phyloP scores from a whole-genome alignment of 2,888 invertebrate species.

The Tholera decimalis region DNA sequence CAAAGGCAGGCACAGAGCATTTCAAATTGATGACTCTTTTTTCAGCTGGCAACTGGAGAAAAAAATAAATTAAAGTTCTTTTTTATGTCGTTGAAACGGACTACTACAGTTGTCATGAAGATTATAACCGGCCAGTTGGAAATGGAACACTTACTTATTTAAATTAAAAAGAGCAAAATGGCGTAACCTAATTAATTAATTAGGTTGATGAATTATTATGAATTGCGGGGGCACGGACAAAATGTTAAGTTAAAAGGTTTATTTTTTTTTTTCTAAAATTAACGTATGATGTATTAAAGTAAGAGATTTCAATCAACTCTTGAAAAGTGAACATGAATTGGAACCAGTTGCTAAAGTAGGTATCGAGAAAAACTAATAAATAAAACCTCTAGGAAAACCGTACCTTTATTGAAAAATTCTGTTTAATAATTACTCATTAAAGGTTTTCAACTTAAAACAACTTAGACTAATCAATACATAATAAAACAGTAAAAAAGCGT shows the following conservation, averaged over 20 bases:
- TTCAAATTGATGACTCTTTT: conserved; percentile 57
- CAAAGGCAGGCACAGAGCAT: conserved; percentile 36
- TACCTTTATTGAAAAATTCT: not conserved
- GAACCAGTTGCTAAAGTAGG: too few relatives aligned
- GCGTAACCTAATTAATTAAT: conserved; percentile 27
- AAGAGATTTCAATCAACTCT: not conserved
- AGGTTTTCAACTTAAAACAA: not conserved
- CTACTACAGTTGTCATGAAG: conserved; percentile 43
- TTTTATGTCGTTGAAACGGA: conserved; percentile 54
- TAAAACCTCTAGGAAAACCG: not conserved
- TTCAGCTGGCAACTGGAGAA: conserved; percentile 39
- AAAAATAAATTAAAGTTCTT: conserved; percentile 60
- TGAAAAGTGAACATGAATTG: not conserved
- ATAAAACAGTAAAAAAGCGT: too few relatives aligned
- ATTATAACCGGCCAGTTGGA: conserved; percentile 46
- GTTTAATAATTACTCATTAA: too few relatives aligned
- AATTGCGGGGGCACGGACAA: not conserved
- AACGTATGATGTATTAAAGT: not conserved
- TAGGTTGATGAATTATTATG: conserved; percentile 42
- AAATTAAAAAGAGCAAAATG: conserved; percentile 60
- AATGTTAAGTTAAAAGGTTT: not conserved
- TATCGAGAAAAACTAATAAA: not conserved
- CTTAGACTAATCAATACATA: too few relatives aligned
- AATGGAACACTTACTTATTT: conserved; percentile 57
- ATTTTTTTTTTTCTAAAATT: not conserved